Base-by-base conservation (phyloP, 2,888 invertebrate species). In the Escarpia spicata region DNA sequence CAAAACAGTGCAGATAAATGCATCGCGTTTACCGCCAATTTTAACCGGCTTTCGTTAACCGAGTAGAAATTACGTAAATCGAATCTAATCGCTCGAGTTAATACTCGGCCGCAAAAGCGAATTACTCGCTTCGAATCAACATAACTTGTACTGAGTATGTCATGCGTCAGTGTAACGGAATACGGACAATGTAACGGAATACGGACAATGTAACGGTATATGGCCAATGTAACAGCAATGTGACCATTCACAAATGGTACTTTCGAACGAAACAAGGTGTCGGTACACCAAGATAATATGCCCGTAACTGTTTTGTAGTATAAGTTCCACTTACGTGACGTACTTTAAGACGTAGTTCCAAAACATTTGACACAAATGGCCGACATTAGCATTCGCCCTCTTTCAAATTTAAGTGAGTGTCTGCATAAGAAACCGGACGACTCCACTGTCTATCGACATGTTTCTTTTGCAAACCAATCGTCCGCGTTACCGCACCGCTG, bases 11-110 rank as follows among this genome's bases (percentile, higher is more conserved):
- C 75, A 26, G 15, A n/a, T 26, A 75, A 75, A 75, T 75, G 19
- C 75, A 75, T 75, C 75, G 75, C 75, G 75, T 75, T 75, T 75
- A 75, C 75, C 19, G 75, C 75, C 75, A 75, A n/a, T 75, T n/a
- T 75, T 75, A 75, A 75, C 75, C 75, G 75, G 75, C 26, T 75
- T 75, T 75, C 75, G 75, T 75, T 75, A 75, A 75, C 75, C 75
- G 75, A 15, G 75, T 19, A 26, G 75, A 75, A 75, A 75, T 75
- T 75, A 75, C 19, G 19, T 26, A 75, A 75, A 75, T 75, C 75
- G 75, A 75, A 75, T 75, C 3, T 75, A 75, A 75, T 15, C 75
- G 26, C 3, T 15, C n/a, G 26, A 75, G 75, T 75, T 26, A 75
- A 75, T 75, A n/a, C 75, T 15, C 26, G n/a, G 19, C 26, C 75